Evolutionary conservation across 92 coral and sea anemone genomes (phyloP).

Genomic region (Hydrozoanthus gracilis): DNA sequence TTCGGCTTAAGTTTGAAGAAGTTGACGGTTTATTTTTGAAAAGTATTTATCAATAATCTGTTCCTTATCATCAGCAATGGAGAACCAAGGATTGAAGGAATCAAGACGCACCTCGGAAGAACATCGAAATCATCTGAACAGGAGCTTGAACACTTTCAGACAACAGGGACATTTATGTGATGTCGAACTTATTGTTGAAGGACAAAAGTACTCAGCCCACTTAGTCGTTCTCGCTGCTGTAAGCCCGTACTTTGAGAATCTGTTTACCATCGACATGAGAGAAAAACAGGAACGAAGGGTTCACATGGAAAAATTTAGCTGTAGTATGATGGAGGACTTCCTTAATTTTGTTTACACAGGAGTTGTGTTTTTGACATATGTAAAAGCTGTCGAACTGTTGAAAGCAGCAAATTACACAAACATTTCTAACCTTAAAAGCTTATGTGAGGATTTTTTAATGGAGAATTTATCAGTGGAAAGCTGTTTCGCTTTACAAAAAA

Average conservation of each 20-base stretch:
- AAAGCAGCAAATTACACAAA: slow-evolving; percentile 42
- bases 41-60: too few relatives aligned
- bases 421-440: not conserved
- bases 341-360: slow-evolving; percentile 37
- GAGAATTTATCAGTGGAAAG: slow-evolving; percentile 15
- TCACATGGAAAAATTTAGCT: not conserved
- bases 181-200: slow-evolving; percentile 24
- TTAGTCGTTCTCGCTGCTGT: slow-evolving; percentile 28
- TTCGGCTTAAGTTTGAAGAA: too few relatives aligned
- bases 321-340: slow-evolving; percentile 21
- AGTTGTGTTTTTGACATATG: slow-evolving; percentile 22
- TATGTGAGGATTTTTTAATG: slow-evolving; percentile 17
- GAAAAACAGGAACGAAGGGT: slow-evolving; percentile 29
- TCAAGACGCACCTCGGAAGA: slow-evolving; percentile 17
- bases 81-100: not conserved
- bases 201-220: slow-evolving; percentile 26
- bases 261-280: slow-evolving; percentile 39
- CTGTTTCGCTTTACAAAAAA: slow-evolving; percentile 7
- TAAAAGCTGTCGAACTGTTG: slow-evolving; percentile 26
- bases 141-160: slow-evolving; percentile 13
- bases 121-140: slow-evolving; percentile 22
- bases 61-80: not conserved
- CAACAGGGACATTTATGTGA: slow-evolving; percentile 31
- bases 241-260: slow-evolving; percentile 29
- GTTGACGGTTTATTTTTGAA: too few relatives aligned